These are phyloP conservation scores for Crenichthys baileyi DNA, from an alignment of 2,797 vertebrate genomes.

Conservation along the genomic window DNA sequence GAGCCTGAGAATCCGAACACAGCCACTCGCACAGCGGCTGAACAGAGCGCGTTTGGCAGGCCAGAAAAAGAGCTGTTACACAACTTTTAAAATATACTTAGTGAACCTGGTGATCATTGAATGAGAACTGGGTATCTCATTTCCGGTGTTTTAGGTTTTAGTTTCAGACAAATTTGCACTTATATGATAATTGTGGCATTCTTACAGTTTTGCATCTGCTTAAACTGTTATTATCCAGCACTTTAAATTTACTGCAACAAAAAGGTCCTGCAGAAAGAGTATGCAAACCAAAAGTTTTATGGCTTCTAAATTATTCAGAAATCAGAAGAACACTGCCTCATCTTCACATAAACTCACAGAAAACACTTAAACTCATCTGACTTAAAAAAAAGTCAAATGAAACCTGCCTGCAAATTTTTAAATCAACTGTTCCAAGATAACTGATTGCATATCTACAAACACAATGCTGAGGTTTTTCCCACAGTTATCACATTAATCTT, in stretches of 20 bases:
- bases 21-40: slow-evolving; percentile 38
- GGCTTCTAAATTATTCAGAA: neutral
- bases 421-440: neutral
- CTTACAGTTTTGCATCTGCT: neutral
- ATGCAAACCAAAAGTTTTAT: neutral
- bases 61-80: neutral
- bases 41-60: neutral
- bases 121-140: neutral
- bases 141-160: neutral
- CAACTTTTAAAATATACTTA: neutral
- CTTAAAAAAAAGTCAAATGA: neutral
- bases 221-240: neutral
- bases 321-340: neutral
- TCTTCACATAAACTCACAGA: neutral
- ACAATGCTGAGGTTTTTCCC: neutral
- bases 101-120: neutral
- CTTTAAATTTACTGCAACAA: neutral
- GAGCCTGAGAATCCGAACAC: slow-evolving; percentile 64
- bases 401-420: neutral
- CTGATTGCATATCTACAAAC: neutral
- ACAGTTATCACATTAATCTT: slow-evolving; percentile 32
- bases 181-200: neutral
- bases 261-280: neutral
- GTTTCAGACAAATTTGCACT: neutral
- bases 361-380: neutral